A percentile compares a stretch with the other conserved stretches of the same genome.
Conservation (phyloP, 2,113 vertebrate genomes). For the Oceanites oceanicus region DNA sequence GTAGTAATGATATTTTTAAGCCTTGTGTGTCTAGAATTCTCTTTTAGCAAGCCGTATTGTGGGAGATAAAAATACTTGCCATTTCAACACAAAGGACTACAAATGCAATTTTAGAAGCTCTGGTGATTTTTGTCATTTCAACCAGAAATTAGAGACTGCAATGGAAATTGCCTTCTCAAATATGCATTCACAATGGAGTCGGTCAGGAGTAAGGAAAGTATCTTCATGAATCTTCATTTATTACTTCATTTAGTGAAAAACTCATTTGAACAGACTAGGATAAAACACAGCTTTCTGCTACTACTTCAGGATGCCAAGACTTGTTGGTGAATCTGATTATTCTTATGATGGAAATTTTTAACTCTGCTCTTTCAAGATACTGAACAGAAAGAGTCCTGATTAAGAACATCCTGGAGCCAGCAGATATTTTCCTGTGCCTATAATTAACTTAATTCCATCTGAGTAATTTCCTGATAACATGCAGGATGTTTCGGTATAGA, state of each 20-base stretch:
- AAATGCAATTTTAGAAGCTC: background rate
- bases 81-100: background rate
- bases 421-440: background rate
- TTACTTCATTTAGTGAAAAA: background rate
- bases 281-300: background rate
- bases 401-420: background rate
- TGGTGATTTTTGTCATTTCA: background rate
- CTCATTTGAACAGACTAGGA: background rate
- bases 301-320: background rate
- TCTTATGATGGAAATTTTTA: background rate
- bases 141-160: background rate
- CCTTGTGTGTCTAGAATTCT: background rate
- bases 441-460: background rate
- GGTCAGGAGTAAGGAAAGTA: background rate
- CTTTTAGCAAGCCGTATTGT: background rate
- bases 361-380: background rate
- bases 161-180: background rate
- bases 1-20: background rate
- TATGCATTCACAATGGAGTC: fast-evolving
- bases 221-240: background rate
- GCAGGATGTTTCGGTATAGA: background rate
- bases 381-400: background rate
- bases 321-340: background rate
- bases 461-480: background rate
- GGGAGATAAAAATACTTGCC: background rate